A percentile compares a stretch with the other conserved stretches of the same genome.
Conservation (phyloP, 1,140 invertebrate species). For the Saccostrea echinata region DNA sequence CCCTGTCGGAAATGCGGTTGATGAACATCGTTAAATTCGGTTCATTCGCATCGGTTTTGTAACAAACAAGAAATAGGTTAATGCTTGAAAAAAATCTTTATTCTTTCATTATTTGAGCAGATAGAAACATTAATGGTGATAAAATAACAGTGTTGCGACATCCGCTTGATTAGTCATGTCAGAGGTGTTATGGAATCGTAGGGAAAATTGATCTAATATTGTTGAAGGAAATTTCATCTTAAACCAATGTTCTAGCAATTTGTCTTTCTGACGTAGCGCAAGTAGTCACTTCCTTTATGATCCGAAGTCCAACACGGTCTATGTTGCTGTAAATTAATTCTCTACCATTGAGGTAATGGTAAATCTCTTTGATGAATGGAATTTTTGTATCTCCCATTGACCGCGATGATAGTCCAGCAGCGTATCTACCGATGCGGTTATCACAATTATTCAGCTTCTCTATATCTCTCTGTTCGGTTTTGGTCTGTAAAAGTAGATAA, state of each 20-base stretch:
- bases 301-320: not conserved
- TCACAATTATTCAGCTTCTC: not conserved
- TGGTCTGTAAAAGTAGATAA: slow-evolving; percentile 8
- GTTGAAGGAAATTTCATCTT: slow-evolving; percentile 37
- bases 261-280: slow-evolving; percentile 10
- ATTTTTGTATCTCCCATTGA: slow-evolving; percentile 10
- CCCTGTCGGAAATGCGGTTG: slow-evolving; percentile 9
- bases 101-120: not conserved
- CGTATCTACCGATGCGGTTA: not conserved
- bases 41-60: not conserved
- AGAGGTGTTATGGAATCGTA: slow-evolving; percentile 10
- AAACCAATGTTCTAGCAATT: slow-evolving; percentile 32
- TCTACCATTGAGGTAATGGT: not conserved
- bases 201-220: slow-evolving; percentile 21
- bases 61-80: slow-evolving; percentile 6
- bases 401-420: not conserved
- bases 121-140: not conserved
- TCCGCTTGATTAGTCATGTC: slow-evolving; percentile 36
- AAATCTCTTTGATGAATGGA: slow-evolving; percentile 2
- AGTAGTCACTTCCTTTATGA: slow-evolving; percentile 17
- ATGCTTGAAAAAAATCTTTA: slow-evolving; percentile 8
- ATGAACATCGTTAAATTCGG: not conserved
- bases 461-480: not conserved
- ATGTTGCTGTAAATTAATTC: slow-evolving; percentile 6
- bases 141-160: slow-evolving; percentile 7